These are phyloP conservation scores for Microcebus ravelobensis DNA, from an alignment of 2,113 vertebrate genomes.

Conservation along the genomic window DNA sequence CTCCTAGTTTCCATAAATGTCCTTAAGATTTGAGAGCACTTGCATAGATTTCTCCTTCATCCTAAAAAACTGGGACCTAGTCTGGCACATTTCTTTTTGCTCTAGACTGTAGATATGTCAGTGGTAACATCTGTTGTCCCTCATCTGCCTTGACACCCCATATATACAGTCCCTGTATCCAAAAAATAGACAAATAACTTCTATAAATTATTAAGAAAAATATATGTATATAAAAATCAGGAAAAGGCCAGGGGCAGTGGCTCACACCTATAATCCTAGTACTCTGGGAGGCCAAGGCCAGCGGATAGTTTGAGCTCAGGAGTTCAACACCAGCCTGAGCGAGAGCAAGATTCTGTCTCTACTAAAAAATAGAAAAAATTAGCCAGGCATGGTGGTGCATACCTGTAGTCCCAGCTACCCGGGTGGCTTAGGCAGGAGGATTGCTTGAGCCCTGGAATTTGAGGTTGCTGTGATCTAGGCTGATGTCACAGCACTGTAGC, in stretches of 20 bases:
- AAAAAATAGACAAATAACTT: not conserved
- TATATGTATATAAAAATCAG: not conserved
- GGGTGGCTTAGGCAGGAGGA: no score
- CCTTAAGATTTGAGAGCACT: not conserved
- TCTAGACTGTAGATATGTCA: not conserved
- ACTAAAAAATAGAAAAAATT: no score
- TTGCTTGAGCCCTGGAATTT: no score
- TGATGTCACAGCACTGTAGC: no score
- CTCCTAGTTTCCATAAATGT: not conserved
- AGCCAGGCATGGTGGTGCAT: no score
- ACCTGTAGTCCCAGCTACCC: no score
- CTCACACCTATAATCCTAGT: no score
- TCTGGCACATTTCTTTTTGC: not conserved
- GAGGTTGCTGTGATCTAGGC: no score
- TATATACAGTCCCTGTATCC: not conserved
- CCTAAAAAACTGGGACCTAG: not conserved
- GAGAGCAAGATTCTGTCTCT: no score
- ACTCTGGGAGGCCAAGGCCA: no score
- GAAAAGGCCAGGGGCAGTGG: not conserved
- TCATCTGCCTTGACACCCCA: not conserved
- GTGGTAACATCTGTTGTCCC: not conserved
- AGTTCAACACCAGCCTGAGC: no score
- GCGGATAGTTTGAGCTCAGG: no score
- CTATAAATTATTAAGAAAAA: not conserved
- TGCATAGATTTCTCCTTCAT: not conserved